These are phyloP conservation scores for Rhinoptilus africanus DNA, from an alignment of 2,113 vertebrate genomes.

Conservation along the genomic window DNA sequence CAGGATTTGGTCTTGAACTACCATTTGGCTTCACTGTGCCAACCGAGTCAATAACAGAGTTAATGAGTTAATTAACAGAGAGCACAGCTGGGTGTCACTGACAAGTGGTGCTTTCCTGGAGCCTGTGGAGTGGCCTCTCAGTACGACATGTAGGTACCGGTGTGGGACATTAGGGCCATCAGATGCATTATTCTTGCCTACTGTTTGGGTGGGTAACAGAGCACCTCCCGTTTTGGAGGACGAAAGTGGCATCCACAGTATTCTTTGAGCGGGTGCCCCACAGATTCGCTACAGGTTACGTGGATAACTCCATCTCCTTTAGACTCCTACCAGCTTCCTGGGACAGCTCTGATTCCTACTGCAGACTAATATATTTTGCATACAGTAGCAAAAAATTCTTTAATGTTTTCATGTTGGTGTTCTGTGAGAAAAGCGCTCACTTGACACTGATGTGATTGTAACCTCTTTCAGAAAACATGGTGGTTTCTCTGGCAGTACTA, in stretches of 20 bases:
- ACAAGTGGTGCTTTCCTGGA: not conserved
- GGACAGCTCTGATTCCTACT: not conserved
- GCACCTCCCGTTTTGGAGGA: not conserved
- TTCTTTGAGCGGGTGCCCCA: not conserved
- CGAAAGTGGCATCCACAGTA: not conserved
- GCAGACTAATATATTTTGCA: not conserved
- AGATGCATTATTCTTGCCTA: accelerated
- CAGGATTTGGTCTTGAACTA: not conserved
- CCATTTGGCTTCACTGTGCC: not conserved
- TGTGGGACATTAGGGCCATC: too few relatives aligned
- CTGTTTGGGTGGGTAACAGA: not conserved
- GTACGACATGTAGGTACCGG: too few relatives aligned
- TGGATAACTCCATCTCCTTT: not conserved
- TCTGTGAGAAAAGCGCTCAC: not conserved
- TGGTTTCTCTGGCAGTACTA: too few relatives aligned
- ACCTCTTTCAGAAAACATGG: not conserved
- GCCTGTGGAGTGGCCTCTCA: not conserved
- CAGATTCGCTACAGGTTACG: not conserved
- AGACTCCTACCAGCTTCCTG: not conserved
- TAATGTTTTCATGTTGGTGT: not conserved
- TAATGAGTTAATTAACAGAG: not conserved
- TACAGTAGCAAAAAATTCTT: not conserved
- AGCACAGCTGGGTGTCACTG: not conserved
- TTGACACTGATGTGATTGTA: not conserved
- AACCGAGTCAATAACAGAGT: not conserved